Percentiles rank a stretch among this genome's conserved stretches.
Evolutionary conservation across 1,140 invertebrate genomes (phyloP).

Genomic region (Cydia pomonella): DNA sequence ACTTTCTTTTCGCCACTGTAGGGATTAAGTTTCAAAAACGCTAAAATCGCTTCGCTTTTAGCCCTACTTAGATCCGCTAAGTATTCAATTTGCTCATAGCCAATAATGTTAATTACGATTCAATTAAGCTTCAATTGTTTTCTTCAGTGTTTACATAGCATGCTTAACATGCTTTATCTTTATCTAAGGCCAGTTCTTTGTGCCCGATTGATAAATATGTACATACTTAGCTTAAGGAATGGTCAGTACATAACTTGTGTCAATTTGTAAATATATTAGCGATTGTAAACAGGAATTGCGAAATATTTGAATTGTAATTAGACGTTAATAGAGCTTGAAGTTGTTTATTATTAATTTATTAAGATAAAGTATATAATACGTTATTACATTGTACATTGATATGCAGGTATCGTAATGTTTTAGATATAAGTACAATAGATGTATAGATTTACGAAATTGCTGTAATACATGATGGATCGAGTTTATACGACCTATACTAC

Average conservation of each 20-base stretch:
- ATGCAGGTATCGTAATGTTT: not conserved
- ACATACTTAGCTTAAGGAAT: constrained; percentile 6
- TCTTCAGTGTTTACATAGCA: not conserved
- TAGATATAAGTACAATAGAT: too few relatives aligned
- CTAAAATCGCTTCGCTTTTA: too few relatives aligned
- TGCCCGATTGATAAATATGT: constrained; percentile 7
- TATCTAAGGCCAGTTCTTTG: constrained; percentile 19
- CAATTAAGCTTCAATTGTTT: constrained; percentile 5
- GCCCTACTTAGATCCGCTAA: too few relatives aligned
- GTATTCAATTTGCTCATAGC: too few relatives aligned
- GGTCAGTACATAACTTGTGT: not conserved
- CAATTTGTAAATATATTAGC: constrained; percentile 14
- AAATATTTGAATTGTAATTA: constrained; percentile 18
- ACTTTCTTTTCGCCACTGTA: too few relatives aligned
- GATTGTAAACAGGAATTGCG: not conserved
- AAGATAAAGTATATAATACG: not conserved
- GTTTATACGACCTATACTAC: too few relatives aligned
- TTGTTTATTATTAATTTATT: not conserved
- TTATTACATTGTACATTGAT: not conserved
- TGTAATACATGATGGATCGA: too few relatives aligned
- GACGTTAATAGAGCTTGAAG: not conserved
- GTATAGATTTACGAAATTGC: too few relatives aligned
- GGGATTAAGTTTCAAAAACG: too few relatives aligned
- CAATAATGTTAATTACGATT: not conserved
- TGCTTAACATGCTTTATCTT: not conserved